phyloP scores from a whole-genome alignment of 1,140 invertebrate genomes.

The Colletes gigas region DNA sequence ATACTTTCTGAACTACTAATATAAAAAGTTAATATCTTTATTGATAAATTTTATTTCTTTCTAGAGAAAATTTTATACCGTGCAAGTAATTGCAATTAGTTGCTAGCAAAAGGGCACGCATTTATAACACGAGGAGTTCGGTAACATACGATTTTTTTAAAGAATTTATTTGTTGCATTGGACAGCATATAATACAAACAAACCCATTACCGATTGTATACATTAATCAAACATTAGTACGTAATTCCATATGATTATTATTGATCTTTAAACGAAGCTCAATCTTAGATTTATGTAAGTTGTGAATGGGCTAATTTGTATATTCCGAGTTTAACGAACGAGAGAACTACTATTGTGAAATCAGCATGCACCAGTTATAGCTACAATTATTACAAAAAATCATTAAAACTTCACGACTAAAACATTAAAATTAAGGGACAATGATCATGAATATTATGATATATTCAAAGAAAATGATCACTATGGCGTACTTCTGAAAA shows the following conservation, averaged over 20 bases:
- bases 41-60: background rate
- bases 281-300: background rate
- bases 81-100: constrained; percentile 32
- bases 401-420: constrained; percentile 8
- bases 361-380: constrained; percentile 53
- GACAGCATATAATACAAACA: constrained; percentile 17
- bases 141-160: background rate
- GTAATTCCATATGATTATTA: background rate
- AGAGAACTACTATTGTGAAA: constrained; percentile 27
- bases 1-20: constrained; percentile 18
- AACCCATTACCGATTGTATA: constrained; percentile 22
- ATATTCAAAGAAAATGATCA: constrained; percentile 19
- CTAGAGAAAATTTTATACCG: background rate
- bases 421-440: constrained; percentile 11
- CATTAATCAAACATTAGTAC: background rate
- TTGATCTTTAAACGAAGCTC: background rate
- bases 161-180: background rate
- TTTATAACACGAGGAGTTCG: constrained; percentile 7
- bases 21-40: background rate
- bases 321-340: background rate
- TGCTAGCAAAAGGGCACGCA: constrained; percentile 8
- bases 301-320: constrained; percentile 29
- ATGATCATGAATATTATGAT: constrained; percentile 42
- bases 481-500: constrained; percentile 10
- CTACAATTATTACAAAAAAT: constrained; percentile 28